Conservation (phyloP, 1,140 invertebrate species). For the Philotrypesis tridentata region DNA sequence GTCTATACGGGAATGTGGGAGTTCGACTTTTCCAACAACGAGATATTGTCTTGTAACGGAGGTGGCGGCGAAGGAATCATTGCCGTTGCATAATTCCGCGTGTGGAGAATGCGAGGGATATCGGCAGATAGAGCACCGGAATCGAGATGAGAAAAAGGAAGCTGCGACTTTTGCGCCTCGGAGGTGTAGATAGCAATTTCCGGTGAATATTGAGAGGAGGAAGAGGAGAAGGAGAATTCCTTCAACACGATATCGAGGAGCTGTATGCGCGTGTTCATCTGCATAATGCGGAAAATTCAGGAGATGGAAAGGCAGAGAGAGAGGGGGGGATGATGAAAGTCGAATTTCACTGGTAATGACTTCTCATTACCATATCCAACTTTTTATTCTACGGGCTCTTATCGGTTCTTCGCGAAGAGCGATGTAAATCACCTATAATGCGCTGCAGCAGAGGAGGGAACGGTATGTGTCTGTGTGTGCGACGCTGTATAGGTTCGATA, state of each 20-base stretch:
- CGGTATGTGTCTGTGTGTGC: no score
- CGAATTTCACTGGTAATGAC: slow-evolving; percentile 7
- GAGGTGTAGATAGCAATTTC: slow-evolving; percentile 15
- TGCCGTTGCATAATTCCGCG: background rate
- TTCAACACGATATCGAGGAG: background rate
- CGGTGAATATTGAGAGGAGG: slow-evolving; percentile 14
- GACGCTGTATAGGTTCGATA: background rate
- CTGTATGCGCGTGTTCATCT: slow-evolving; percentile 21
- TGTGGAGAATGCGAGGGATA: background rate
- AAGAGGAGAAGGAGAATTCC: no score
- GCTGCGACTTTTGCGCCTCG: background rate
- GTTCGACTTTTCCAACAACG: no score
- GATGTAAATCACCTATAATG: no score
- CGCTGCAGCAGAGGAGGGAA: no score
- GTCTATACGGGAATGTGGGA: no score
- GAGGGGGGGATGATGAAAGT: background rate
- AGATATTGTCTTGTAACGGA: no score
- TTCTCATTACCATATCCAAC: slow-evolving; percentile 6
- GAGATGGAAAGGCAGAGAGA: background rate
- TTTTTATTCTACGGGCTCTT: background rate
- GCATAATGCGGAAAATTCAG: slow-evolving; percentile 31
- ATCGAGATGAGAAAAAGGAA: background rate
- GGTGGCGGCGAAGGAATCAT: no score
- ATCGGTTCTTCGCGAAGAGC: background rate
- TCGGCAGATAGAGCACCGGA: background rate